These are phyloP conservation scores for Polyergus mexicanus DNA, from an alignment of 1,140 invertebrate genomes.

Conservation along the genomic window DNA sequence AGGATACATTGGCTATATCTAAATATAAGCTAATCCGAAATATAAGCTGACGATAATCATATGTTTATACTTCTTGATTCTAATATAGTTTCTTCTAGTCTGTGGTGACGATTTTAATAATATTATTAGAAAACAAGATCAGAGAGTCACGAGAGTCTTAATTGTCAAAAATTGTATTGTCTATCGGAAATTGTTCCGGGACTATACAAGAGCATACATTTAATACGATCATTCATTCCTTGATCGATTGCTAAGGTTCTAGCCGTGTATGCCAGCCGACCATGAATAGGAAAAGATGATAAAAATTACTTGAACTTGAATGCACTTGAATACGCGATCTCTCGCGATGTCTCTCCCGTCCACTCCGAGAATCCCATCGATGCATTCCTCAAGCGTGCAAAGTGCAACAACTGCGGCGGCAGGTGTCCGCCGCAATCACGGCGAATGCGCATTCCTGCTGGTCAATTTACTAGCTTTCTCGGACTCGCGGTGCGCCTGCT, in stretches of 20 bases:
- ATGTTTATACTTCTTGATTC: background rate
- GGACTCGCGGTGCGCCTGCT: constrained; percentile 66
- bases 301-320: constrained; percentile 60
- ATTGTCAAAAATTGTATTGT: background rate
- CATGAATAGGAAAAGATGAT: constrained; percentile 17
- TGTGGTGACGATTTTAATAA: background rate
- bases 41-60: constrained; percentile 22
- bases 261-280: background rate
- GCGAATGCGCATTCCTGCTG: constrained; percentile 80
- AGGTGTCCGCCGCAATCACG: constrained; percentile 81
- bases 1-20: constrained; percentile 12
- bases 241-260: background rate
- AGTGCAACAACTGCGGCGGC: constrained; percentile 69
- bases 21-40: constrained; percentile 42
- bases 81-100: background rate
- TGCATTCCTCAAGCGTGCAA: constrained; percentile 70
- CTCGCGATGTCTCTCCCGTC: constrained; percentile 15
- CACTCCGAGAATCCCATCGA: constrained; percentile 6
- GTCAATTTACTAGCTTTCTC: constrained; percentile 83
- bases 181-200: background rate
- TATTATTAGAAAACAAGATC: background rate
- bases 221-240: constrained; percentile 17
- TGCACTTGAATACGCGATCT: constrained; percentile 30
- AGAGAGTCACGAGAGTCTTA: no score
- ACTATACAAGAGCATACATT: background rate